Base-by-base conservation (phyloP, 2,888 invertebrate species). In the Amiota mariae region DNA sequence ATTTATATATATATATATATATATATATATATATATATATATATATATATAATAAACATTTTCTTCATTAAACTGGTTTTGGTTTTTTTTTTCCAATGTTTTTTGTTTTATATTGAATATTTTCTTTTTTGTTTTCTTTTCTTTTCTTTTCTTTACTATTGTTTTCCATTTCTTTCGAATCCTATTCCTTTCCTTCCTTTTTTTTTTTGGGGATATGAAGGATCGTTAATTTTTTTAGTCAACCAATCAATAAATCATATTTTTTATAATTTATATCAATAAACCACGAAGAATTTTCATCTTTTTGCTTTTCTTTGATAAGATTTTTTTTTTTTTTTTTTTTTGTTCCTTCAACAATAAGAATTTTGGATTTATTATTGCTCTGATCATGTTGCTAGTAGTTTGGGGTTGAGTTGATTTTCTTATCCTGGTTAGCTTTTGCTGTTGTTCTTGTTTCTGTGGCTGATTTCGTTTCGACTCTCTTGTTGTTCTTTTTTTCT, bases 381-480 rank as follows among this genome's bases (percentile, higher is more conserved):
- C 6, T 36, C 6, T 36, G 36, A 36, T 36, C 36, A 2, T 36
- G 36, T 36, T 36, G 36, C 6, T 36, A 6, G 0, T 2, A 36
- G 24, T 24, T 24, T 24, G 24, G 24, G 24, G 24, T 1, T 3
- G 24, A 1, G 24, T 6, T 36, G 24, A 47, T 48, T 67, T 10
- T 75, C 59, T 70, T 68, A 36, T 68, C 51, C 64, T 56, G 66
- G 24, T 56, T 77, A 36, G 15, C 77, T 66, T 59, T 73, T 78
- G 76, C 48, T 73, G 67, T 71, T 78, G 68, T 71, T 76, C 64
- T 73, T 71, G 49, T 63, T 61, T 11, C 18, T 57, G 15, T 48
- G 13, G 36, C 46, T 59, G 59, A 24, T 71, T 54, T 36, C 8
- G 75, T 61, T 67, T 66, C 71, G 15, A 49, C 66, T 72, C 56